phyloP scores from a whole-genome alignment of 2,113 vertebrate species.

The Ovibos moschatus region DNA sequence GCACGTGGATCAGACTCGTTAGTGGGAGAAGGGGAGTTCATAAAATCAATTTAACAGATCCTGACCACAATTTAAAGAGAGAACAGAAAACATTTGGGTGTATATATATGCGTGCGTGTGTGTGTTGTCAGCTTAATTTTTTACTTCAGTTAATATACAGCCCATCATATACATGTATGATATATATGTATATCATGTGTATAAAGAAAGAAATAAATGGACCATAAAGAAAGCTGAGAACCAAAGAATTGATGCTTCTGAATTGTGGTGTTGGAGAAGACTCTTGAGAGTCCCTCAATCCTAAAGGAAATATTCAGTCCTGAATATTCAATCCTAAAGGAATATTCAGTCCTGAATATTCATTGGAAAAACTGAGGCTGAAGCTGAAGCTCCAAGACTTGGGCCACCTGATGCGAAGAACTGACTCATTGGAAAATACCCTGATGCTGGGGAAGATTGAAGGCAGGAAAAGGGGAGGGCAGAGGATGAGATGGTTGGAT shows the following conservation, averaged over 20 bases:
- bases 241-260: background rate
- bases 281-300: background rate
- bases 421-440: background rate
- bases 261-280: background rate
- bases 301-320: background rate
- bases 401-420: background rate
- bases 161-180: background rate
- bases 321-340: background rate
- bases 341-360: background rate
- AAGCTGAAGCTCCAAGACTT: background rate
- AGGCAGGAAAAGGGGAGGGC: background rate
- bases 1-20: background rate
- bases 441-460: background rate
- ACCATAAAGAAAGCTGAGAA: background rate
- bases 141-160: background rate
- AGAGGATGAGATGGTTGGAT: background rate
- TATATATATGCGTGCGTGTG: rapidly evolving
- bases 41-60: background rate
- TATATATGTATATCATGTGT: background rate
- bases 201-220: background rate
- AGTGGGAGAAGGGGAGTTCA: background rate
- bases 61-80: background rate
- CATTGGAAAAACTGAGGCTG: background rate
- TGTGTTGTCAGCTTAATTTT: background rate
- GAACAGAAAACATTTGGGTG: background rate